These are phyloP conservation scores for Oncorhynchus clarkii DNA, from an alignment of 2,113 vertebrate species.

Conservation along the genomic window DNA sequence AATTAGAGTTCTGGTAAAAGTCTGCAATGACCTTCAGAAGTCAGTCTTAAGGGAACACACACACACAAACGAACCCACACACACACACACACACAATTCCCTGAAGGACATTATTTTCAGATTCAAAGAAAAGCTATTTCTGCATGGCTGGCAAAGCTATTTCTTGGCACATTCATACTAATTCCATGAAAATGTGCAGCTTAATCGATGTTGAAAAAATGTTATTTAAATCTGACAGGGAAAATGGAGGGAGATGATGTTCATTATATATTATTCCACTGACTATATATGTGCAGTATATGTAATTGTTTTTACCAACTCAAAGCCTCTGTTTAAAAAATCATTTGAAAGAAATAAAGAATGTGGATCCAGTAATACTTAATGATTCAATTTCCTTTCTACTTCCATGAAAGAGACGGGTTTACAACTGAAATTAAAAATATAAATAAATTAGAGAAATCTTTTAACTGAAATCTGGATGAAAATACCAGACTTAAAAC, in stretches of 20 bases:
- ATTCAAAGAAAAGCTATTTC: constrained; percentile 9
- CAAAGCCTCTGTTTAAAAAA: constrained; percentile 5
- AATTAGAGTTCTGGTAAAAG: constrained; percentile 24
- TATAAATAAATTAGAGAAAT: constrained; percentile 6
- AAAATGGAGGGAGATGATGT: constrained; percentile 6
- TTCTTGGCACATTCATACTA: constrained; percentile 15
- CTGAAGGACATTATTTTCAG: constrained; percentile 8
- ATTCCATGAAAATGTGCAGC: constrained; percentile 13
- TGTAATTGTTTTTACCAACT: not conserved
- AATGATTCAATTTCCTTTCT: constrained; percentile 16
- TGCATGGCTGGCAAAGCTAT: not conserved
- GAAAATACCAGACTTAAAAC: constrained; percentile 31
- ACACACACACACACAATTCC: not conserved
- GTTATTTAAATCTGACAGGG: not conserved
- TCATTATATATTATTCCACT: not conserved
- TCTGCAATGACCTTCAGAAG: constrained; percentile 37
- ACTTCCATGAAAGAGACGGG: not conserved
- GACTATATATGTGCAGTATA: not conserved
- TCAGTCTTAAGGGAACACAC: not conserved
- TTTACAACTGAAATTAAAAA: constrained; percentile 18
- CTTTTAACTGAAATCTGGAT: constrained; percentile 14
- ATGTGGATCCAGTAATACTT: not conserved
- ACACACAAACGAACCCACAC: not conserved
- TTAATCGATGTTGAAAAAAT: constrained; percentile 7
- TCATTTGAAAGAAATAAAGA: not conserved